A percentile compares a stretch with the other conserved stretches of the same genome.
phyloP scores from a whole-genome alignment of 2,888 invertebrate genomes.

The Eupithecia vulgata region DNA sequence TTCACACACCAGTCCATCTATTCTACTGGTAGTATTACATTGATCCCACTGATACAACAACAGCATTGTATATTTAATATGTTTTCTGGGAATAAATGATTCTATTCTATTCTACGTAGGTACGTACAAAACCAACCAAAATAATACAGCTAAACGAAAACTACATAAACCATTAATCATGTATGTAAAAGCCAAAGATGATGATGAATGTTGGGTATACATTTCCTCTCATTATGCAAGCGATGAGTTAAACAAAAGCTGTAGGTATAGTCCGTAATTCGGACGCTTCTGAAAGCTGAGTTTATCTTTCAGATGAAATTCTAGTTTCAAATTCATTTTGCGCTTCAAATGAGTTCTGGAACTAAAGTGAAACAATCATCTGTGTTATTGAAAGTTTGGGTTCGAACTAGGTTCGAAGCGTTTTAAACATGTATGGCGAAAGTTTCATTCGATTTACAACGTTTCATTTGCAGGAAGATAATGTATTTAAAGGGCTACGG shows the following conservation, averaged over 20 bases:
- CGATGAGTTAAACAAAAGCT: background rate
- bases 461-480: too few relatives aligned
- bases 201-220: background rate
- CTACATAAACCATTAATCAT: background rate
- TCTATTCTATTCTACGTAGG: too few relatives aligned
- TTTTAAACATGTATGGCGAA: background rate
- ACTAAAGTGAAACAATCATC: background rate
- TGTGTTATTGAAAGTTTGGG: background rate
- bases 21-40: too few relatives aligned
- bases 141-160: background rate
- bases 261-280: background rate
- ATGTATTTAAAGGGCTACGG: too few relatives aligned
- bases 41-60: too few relatives aligned
- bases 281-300: background rate
- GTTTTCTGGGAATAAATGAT: too few relatives aligned
- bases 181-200: background rate
- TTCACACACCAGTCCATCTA: too few relatives aligned
- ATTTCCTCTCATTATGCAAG: background rate
- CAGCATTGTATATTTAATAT: too few relatives aligned
- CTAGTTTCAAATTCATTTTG: constrained; percentile 4
- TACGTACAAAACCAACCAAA: too few relatives aligned
- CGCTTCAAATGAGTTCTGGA: constrained; percentile 6
- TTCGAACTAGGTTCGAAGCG: background rate
- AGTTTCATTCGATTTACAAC: background rate
- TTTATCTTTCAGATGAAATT: constrained; percentile 6